Evolutionary conservation across 2,113 vertebrate species (phyloP).

Genomic region (Promerops cafer): DNA sequence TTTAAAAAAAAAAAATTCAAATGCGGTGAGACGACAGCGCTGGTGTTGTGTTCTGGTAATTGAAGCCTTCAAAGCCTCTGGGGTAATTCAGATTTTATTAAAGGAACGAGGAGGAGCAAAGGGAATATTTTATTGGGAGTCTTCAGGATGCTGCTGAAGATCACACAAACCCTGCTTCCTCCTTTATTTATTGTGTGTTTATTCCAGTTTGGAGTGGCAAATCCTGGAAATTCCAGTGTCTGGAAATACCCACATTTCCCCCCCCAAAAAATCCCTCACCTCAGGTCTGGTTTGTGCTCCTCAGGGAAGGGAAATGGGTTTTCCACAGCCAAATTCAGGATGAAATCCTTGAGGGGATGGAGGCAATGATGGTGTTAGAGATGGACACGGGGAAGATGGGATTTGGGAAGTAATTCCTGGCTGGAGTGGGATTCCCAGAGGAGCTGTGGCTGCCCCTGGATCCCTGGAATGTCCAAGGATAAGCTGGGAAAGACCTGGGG

Average conservation of each 20-base stretch:
- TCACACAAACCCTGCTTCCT: fast-evolving
- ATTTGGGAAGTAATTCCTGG: background rate
- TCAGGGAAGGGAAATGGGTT: background rate
- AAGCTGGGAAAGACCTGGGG: background rate
- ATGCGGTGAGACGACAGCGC: too few relatives aligned
- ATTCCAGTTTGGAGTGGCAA: background rate
- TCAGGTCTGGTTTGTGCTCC: background rate
- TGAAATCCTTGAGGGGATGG: background rate
- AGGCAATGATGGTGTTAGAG: background rate
- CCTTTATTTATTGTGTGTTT: background rate
- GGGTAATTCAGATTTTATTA: background rate
- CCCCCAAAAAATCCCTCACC: fast-evolving
- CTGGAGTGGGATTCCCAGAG: background rate
- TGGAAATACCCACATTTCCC: background rate
- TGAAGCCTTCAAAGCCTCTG: background rate
- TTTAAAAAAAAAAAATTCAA: too few relatives aligned
- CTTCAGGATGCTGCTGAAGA: background rate
- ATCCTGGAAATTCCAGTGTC: background rate
- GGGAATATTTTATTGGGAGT: background rate
- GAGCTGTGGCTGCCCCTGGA: too few relatives aligned
- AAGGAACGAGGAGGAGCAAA: background rate
- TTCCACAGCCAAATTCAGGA: background rate
- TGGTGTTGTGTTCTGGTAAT: background rate
- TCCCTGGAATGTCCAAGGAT: background rate
- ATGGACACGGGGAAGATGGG: background rate